phyloP scores from a whole-genome alignment of 2,888 invertebrate species.

The Agrypnus murinus region DNA sequence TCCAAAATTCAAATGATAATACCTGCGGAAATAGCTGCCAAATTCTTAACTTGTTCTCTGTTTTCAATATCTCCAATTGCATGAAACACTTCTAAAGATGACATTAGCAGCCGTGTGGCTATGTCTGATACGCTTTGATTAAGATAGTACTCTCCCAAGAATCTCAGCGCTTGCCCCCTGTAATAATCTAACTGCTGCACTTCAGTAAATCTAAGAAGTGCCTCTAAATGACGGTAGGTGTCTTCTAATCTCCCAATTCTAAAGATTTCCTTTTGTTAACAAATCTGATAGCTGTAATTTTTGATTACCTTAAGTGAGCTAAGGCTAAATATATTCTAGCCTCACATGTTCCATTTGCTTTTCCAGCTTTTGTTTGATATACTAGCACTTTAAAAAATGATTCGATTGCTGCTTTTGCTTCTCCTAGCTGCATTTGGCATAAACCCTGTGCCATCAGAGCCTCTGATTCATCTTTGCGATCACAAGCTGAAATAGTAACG shows the following conservation, averaged over 20 bases:
- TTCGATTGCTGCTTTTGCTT: not conserved
- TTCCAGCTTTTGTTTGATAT: not conserved
- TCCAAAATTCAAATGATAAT: too few species aligned
- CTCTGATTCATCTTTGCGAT: not conserved
- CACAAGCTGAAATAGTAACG: too few species aligned
- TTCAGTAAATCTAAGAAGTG: conserved; percentile 60
- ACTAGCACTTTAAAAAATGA: not conserved
- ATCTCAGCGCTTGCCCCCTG: conserved; percentile 64
- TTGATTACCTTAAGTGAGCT: too few species aligned
- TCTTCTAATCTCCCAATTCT: conserved; percentile 60
- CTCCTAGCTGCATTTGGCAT: not conserved
- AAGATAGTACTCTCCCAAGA: conserved; percentile 67
- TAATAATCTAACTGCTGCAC: conserved; percentile 61
- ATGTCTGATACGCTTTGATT: conserved; percentile 60
- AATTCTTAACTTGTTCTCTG: conserved; percentile 62
- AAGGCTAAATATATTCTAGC: not conserved
- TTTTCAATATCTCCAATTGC: conserved; percentile 57
- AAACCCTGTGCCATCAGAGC: not conserved
- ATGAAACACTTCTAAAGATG: conserved; percentile 64
- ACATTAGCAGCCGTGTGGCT: conserved; percentile 63
- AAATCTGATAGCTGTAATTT: too few species aligned
- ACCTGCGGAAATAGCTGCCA: conserved; percentile 66
- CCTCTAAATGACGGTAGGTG: conserved; percentile 60
- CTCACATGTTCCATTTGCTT: not conserved
- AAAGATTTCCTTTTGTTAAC: too few species aligned